These are phyloP conservation scores for Cynopterus sphinx DNA, from an alignment of 2,797 vertebrate species.

Conservation along the genomic window DNA sequence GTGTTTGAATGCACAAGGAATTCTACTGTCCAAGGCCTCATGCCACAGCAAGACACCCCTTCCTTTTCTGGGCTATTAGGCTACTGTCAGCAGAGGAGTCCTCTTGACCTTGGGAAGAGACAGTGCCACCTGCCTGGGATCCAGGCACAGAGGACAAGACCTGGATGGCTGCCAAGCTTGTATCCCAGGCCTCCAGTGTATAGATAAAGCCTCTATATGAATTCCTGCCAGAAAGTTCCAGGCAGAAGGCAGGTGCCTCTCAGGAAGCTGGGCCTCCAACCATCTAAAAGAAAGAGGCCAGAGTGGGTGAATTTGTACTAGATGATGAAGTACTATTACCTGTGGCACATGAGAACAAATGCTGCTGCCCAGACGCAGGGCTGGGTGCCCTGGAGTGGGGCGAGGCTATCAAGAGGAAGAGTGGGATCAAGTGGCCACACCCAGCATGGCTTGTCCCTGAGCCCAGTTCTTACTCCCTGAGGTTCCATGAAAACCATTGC, in stretches of 20 bases:
- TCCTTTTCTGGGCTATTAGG: neutral
- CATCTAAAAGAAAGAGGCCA: neutral
- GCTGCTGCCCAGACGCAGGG: neutral
- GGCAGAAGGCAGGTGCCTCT: neutral
- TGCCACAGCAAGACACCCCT: neutral
- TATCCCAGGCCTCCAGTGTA: neutral
- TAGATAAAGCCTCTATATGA: neutral
- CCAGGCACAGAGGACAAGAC: neutral
- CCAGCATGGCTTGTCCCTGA: neutral
- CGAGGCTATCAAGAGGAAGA: neutral
- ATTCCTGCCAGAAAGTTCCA: neutral
- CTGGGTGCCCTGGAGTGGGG: neutral
- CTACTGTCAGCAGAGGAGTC: neutral
- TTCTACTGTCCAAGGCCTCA: neutral
- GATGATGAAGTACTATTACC: neutral
- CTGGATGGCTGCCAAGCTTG: neutral
- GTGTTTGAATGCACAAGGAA: neutral
- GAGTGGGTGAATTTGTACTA: neutral
- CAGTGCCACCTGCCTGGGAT: neutral
- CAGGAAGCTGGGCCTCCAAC: neutral
- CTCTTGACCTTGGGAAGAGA: neutral
- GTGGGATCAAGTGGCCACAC: neutral
- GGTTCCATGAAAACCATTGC: neutral
- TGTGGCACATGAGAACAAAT: accelerated
- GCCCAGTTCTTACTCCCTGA: too few relatives aligned